Evolutionary conservation across 1,140 invertebrate genomes (phyloP).

Genomic region (Ceratina australensis): DNA sequence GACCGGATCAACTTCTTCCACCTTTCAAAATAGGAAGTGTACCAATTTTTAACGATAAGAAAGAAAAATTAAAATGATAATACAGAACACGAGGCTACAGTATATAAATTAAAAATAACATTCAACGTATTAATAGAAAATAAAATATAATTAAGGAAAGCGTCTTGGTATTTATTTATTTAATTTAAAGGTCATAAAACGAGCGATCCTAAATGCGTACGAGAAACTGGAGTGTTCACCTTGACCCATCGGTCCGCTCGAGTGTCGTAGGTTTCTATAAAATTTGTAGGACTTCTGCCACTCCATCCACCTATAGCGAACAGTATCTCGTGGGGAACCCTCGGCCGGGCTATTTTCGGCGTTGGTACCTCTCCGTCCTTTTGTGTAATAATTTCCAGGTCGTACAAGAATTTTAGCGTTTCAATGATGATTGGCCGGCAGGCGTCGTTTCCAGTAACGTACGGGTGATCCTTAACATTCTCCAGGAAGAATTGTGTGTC

Average conservation of each 20-base stretch:
- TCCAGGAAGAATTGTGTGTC: constrained; percentile 90
- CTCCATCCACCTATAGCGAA: constrained; percentile 90
- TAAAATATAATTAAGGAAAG: too few species aligned
- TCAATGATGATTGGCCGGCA: constrained; percentile 88
- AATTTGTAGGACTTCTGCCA: constrained; percentile 85
- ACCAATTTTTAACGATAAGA: too few species aligned
- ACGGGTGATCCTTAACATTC: constrained; percentile 84
- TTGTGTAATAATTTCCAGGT: constrained; percentile 85
- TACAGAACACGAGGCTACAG: too few species aligned
- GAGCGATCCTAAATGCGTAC: too few species aligned
- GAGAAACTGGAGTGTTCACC: neutral
- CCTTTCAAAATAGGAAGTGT: constrained; percentile 57
- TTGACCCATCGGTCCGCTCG: constrained; percentile 87
- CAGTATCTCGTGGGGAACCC: constrained; percentile 85
- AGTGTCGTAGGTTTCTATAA: constrained; percentile 89
- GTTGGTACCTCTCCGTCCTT: constrained; percentile 82
- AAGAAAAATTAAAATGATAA: too few species aligned
- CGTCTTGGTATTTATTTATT: too few species aligned
- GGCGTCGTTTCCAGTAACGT: constrained; percentile 82
- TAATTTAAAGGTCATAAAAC: too few species aligned
- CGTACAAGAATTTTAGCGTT: constrained; percentile 86
- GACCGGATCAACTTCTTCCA: constrained; percentile 81
- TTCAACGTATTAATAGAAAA: too few species aligned
- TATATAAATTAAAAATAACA: too few species aligned
- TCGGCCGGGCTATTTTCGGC: constrained; percentile 83